Percentiles rank a stretch among this genome's conserved stretches.
Evolutionary conservation across 2,113 vertebrate genomes (phyloP).

Genomic region (Peucedramus taeniatus): DNA sequence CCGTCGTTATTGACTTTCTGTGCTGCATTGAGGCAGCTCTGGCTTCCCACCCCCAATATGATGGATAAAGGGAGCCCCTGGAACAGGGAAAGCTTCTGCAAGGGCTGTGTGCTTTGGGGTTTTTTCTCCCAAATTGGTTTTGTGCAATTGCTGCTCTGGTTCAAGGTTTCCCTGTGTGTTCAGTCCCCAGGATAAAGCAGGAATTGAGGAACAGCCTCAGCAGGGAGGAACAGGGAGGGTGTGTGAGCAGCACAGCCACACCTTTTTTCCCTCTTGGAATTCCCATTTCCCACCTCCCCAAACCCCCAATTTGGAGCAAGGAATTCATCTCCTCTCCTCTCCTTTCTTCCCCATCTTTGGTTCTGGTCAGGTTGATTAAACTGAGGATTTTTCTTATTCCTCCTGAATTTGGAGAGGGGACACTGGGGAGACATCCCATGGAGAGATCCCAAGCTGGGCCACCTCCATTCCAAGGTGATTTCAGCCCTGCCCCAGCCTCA

Average conservation of each 20-base stretch:
- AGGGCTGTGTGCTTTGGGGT: fast-evolving
- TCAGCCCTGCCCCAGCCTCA: background rate
- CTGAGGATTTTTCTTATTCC: background rate
- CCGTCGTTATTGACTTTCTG: background rate
- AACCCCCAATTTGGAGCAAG: fast-evolving
- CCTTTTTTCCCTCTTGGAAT: fast-evolving
- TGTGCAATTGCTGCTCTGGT: background rate
- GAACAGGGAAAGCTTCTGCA: background rate
- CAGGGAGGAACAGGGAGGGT: background rate
- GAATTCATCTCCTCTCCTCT: background rate
- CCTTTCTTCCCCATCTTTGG: background rate
- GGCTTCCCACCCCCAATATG: background rate
- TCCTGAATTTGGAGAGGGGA: background rate
- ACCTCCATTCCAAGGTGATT: background rate
- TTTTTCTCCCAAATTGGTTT: background rate
- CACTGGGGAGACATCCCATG: fast-evolving
- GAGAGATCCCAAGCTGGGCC: background rate
- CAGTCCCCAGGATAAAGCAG: background rate
- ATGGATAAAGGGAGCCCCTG: background rate
- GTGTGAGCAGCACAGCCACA: background rate
- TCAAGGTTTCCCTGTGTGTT: background rate
- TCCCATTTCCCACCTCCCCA: background rate
- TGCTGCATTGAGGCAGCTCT: background rate
- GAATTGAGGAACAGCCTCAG: background rate
- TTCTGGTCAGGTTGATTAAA: fast-evolving